Evolutionary conservation across 1,140 invertebrate genomes (phyloP), one percentile per base, ranked within the genome.

Genomic region (Callitettix versicolor): DNA sequence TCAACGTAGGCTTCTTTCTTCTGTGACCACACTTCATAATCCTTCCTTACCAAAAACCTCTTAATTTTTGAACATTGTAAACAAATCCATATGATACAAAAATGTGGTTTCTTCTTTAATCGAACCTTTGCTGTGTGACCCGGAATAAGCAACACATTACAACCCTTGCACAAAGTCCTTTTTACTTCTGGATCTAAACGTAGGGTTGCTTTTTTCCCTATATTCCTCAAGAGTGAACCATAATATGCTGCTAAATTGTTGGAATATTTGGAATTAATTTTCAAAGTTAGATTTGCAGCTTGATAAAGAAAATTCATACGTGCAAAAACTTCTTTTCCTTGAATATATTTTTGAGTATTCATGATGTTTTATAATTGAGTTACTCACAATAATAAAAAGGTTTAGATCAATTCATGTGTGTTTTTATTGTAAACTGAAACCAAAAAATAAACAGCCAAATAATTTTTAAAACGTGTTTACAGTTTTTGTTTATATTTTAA

Each of bases 101-200:
- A 18, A n/a, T 51, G 40, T 18, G 63, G 60, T 24, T 65, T 65
- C 53, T 61, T 65, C 7, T 43, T 20, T 7, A 58, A n/a, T 36
- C 63, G 55, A 20, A 63, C 61, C 46, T 24, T 56, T 11, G 58
- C 62, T 4, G 59, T 64, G 14, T 62, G 51, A 11, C 63, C 63
- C 9, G 63, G 59, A 50, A 65, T 55, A 24, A 65, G 48, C 5
- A 65, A 36, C 12, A 40, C 53, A 55, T 62, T 59, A 47, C 63
- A 65, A 34, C 59, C 55, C 55, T 65, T 65, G 41, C 63, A 65
- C 21, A 65, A 24, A 22, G 51, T 64, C 26, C 63, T 58, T 43
- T 65, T 65, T 11, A 65, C 51, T 49, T 57, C 50, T 24, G 56
- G 59, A 24, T 62, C 62, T 18, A 62, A 49, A 36, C 56, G 36